Base-by-base conservation (phyloP, 2,797 vertebrate species). In the Australoheros facetus region DNA sequence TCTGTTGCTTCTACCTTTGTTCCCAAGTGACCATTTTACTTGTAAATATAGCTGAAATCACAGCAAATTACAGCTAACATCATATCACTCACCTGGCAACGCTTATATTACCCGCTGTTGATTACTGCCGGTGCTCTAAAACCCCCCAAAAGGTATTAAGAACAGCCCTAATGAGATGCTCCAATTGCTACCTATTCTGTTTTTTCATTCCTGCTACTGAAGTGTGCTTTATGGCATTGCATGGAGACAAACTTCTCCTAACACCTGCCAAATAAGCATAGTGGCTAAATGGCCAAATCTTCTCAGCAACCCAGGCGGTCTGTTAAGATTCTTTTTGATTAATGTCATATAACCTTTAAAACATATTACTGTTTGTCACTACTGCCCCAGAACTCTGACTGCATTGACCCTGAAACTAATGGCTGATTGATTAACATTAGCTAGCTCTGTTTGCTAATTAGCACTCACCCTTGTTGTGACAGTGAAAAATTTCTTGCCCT, bases 371-470 rank as follows among this genome's bases (percentile, higher is more conserved):
- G 45, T 17, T 7, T 51, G 26, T 30, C 39, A 51, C 64, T 69
- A 30, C 42, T 30, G 42, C 64, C 48, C 17, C 64, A 51, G 17
- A 69, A 51, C 42, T 69, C 62, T 69, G 62, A 69, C 62, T 28
- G 51, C 45, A 51, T 51, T 51, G 45, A 69, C 26, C 64, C 64
- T n/a, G 11, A 51, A 51, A 30, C 26, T 69, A 69, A 69, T 69
- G 64, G n/a, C 42, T 42, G 51, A 69, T 51, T 69, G 45, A 51
- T 69, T 69, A 69, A 51, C 42, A 69, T 30, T 69, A 51, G 45
- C 45, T 69, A 69, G 42, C 45, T n/a, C 9, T 51, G 45, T 69
- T 69, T 69, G 64, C 64, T 69, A 69, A 69, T 69, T 51, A 69
- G 64, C 16, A 13, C 26, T 51, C 64, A 30, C 64, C 64, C 64